phyloP scores from a whole-genome alignment of 2,888 invertebrate species.

The Cacoxenus indagator region DNA sequence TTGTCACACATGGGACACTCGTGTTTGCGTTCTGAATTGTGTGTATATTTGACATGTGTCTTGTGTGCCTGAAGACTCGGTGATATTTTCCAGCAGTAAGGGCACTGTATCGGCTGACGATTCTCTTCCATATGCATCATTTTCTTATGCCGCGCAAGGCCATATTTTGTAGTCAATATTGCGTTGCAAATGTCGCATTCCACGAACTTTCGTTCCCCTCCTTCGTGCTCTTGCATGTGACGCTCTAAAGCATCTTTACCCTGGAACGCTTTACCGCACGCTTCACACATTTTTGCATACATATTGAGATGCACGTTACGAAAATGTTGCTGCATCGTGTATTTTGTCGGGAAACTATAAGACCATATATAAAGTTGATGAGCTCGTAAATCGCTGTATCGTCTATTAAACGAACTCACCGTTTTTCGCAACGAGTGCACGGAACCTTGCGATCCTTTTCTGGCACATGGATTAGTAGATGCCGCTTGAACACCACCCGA shows the following conservation, averaged over 20 bases:
- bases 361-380: not conserved
- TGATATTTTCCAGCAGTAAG: slow-evolving; percentile 60
- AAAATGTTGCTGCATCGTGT: slow-evolving; percentile 59
- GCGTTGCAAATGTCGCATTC: slow-evolving; percentile 64
- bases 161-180: slow-evolving; percentile 56
- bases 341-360: slow-evolving; percentile 58
- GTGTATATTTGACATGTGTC: slow-evolving; percentile 64
- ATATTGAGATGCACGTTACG: slow-evolving; percentile 62
- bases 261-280: slow-evolving; percentile 65
- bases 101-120: slow-evolving; percentile 58
- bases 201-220: slow-evolving; percentile 51
- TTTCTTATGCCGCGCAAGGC: slow-evolving; percentile 65
- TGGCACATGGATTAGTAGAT: slow-evolving; percentile 63
- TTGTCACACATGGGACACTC: slow-evolving; percentile 68
- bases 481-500: slow-evolving; percentile 55
- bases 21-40: slow-evolving; percentile 59
- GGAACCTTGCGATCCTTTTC: slow-evolving; percentile 56
- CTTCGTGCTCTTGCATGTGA: slow-evolving; percentile 65
- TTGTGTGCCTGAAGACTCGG: slow-evolving; percentile 59
- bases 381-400: not conserved
- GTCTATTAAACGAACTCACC: slow-evolving; percentile 42
- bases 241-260: slow-evolving; percentile 58
- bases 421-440: slow-evolving; percentile 61
- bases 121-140: slow-evolving; percentile 61
- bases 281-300: slow-evolving; percentile 65